Base-by-base conservation (phyloP, 1,140 invertebrate species). In the Formica exsecta region DNA sequence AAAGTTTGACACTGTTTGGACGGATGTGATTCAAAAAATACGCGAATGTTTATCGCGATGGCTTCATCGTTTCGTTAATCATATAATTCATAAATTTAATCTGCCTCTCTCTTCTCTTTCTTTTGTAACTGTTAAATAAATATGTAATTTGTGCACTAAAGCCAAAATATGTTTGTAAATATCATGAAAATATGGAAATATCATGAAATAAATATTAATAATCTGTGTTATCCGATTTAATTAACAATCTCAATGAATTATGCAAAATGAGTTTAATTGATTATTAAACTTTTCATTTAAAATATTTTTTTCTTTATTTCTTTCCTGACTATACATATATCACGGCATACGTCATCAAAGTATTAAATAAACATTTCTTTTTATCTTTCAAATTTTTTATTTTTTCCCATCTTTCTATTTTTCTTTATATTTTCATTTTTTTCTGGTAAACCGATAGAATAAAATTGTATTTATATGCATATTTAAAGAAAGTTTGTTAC, bases 1-100 rank as follows among this genome's bases (percentile, higher is more conserved):
- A 62, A 76, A 62, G 38, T 76, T 75, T 59, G 32, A 76, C 38
- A 36, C n/a, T 41, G 16, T 61, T 44, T 61, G 38, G 22, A 62
- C 38, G 38, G 25, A 62, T 62, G 8, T 5, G 25, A n/a, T 44
- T 13, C 8, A 16, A 29, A 29, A 29, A 29, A 62, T 62, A 29
- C 1, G n/a, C 7, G 13, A 13, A 3, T n/a, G 22, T 44, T 62
- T 41, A 61, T 75, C 22, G 22, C 38, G 8, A 44, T 19, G 5
- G 13, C 9, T 29, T 29, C 25, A 29, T 32, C n/a, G 38, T 59
- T 59, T 29, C 3, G 36, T 48, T 51, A 51, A 62, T 76, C 38
- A 3, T 62, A 19, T 16, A 51, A 51, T 51, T 51, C 16, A 51
- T 51, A 51, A 19, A 51, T 51, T 51, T 19, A 51, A 51, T 51